phyloP scores from a whole-genome alignment of 2,113 vertebrate genomes.

The Isichthys henryi region DNA sequence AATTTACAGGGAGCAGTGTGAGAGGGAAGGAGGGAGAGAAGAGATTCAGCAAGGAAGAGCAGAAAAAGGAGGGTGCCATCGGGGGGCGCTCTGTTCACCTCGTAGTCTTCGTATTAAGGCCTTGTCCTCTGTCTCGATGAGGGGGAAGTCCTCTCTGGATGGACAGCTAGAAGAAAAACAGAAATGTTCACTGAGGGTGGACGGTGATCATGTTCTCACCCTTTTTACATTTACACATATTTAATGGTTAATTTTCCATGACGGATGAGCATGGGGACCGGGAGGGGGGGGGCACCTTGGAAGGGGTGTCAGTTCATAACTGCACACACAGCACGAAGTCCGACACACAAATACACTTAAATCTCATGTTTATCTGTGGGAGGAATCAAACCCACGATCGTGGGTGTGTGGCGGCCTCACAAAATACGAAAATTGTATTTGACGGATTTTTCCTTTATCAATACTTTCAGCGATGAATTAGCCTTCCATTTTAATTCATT shows the following conservation, averaged over 20 bases:
- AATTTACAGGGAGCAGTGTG: background rate
- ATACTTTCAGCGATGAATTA: background rate
- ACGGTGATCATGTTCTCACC: no score
- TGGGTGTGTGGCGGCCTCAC: background rate
- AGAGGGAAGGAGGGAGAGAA: background rate
- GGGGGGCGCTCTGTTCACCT: constrained; percentile 54
- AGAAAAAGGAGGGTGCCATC: no score
- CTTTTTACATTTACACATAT: background rate
- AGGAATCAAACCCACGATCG: background rate
- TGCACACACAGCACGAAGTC: background rate
- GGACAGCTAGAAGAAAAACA: constrained; percentile 65
- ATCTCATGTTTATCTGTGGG: background rate
- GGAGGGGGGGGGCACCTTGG: background rate
- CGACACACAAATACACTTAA: background rate
- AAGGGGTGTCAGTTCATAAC: background rate
- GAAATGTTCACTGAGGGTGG: background rate
- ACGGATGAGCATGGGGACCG: background rate
- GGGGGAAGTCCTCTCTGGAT: constrained; percentile 77
- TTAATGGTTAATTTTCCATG: background rate
- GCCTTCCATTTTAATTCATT: background rate
- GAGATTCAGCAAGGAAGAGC: background rate
- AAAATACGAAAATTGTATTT: background rate
- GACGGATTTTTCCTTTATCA: background rate
- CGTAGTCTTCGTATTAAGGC: constrained; percentile 72
- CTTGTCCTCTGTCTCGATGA: constrained; percentile 85